Conservation (phyloP, 2,888 invertebrate species). For the Sceliomorpha sp. region DNA sequence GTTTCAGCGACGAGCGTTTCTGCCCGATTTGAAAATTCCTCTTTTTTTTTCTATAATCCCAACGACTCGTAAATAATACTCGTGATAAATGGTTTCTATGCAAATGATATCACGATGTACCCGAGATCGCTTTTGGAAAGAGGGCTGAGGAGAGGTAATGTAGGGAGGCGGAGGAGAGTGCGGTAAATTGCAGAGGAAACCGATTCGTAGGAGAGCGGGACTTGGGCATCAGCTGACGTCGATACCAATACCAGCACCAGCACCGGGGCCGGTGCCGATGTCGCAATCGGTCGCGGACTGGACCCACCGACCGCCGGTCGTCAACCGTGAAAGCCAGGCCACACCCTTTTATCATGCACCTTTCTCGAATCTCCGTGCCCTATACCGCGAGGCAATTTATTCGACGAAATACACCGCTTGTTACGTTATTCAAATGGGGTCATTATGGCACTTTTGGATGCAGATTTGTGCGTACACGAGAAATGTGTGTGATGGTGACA, state of each 20-base stretch:
- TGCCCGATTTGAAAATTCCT: slow-evolving; percentile 9
- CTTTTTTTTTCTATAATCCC: no score
- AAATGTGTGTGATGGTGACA: no score
- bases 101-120: no score
- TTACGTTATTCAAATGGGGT: slow-evolving; percentile 44
- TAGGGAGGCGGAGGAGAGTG: neutral
- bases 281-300: slow-evolving; percentile 62
- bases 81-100: no score
- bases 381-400: slow-evolving; percentile 29
- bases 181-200: slow-evolving; percentile 30
- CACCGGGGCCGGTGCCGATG: no score
- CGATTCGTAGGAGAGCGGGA: slow-evolving; percentile 24
- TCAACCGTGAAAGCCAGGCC: slow-evolving; percentile 64
- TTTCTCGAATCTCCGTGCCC: slow-evolving; percentile 63
- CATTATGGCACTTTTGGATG: no score
- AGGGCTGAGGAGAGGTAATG: slow-evolving; percentile 4
- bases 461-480: no score
- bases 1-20: no score
- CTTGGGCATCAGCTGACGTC: slow-evolving; percentile 43
- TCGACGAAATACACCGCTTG: slow-evolving; percentile 30
- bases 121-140: slow-evolving; percentile 22
- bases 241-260: slow-evolving; percentile 44
- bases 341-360: slow-evolving; percentile 61
- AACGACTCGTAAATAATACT: no score
- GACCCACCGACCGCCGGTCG: slow-evolving; percentile 62